Evolutionary conservation across 2,888 invertebrate genomes (phyloP).

Genomic region (Eupithecia subfuscata): DNA sequence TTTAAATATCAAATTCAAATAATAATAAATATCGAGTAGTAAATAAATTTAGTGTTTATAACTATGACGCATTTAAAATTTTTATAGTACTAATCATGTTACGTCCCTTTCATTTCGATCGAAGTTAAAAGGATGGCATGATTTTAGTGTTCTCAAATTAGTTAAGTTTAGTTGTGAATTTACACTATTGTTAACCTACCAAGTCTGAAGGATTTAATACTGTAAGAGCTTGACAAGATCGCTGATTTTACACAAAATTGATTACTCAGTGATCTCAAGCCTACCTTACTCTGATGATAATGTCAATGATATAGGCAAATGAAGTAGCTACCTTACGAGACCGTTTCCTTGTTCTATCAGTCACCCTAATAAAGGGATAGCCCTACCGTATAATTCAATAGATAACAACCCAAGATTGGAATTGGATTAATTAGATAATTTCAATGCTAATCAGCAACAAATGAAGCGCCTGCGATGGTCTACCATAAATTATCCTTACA

Average conservation of each 20-base stretch:
- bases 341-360: conserved; percentile 9
- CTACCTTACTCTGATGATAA: not conserved
- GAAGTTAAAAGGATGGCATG: too few species aligned
- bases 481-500: conserved; percentile 20
- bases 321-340: not conserved
- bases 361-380: conserved; percentile 33
- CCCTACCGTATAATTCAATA: conserved; percentile 32
- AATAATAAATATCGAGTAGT: too few species aligned
- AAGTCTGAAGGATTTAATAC: not conserved
- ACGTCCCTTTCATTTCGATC: too few species aligned
- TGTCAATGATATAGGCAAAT: conserved; percentile 1
- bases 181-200: too few species aligned
- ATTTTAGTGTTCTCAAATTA: too few species aligned
- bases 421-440: conserved; percentile 28
- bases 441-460: conserved; percentile 28
- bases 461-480: conserved; percentile 18
- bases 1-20: too few species aligned
- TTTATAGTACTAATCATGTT: too few species aligned
- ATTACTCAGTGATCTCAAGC: not conserved
- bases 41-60: too few species aligned
- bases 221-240: not conserved
- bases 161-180: too few species aligned
- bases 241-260: not conserved
- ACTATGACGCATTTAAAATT: too few species aligned
- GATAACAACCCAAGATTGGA: conserved; percentile 24